A percentile compares a stretch with the other conserved stretches of the same genome.
Conservation (phyloP, 2,888 invertebrate genomes). For the Nycteola revayana region DNA sequence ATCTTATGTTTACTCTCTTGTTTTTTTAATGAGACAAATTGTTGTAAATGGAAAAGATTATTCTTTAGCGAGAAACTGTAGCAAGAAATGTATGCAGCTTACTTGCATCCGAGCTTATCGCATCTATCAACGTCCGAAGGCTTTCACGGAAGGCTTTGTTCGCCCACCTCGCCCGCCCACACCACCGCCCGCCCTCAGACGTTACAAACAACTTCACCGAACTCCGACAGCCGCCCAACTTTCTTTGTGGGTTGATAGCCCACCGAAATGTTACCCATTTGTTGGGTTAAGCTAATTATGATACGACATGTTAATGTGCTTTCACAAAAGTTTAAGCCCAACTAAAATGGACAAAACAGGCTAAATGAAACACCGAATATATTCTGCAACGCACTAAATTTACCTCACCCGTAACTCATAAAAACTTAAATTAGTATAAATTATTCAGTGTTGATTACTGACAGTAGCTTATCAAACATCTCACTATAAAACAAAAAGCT, state of each 20-base stretch:
- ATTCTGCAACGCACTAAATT: too few relatives aligned
- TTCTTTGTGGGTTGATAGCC: constrained; percentile 66
- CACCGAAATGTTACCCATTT: constrained; percentile 49
- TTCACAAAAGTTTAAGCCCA: too few relatives aligned
- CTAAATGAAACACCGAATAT: too few relatives aligned
- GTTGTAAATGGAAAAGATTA: constrained; percentile 44
- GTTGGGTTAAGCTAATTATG: constrained; percentile 30
- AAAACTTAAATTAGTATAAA: too few relatives aligned
- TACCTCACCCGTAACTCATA: too few relatives aligned
- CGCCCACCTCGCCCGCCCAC: constrained; percentile 43
- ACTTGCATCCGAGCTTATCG: constrained; percentile 81
- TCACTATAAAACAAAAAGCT: too few relatives aligned
- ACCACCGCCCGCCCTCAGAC: constrained; percentile 46
- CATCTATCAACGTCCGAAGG: constrained; percentile 74
- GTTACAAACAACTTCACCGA: constrained; percentile 70
- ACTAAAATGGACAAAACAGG: too few relatives aligned
- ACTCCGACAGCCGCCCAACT: constrained; percentile 63
- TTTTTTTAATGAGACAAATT: constrained; percentile 32
- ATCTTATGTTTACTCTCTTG: too few relatives aligned
- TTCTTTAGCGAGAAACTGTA: constrained; percentile 53
- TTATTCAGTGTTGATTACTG: too few relatives aligned
- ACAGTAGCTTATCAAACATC: too few relatives aligned
- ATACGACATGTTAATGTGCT: constrained; percentile 4
- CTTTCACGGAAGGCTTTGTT: constrained; percentile 79
- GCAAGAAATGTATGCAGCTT: constrained; percentile 79